Conservation (phyloP, 2,797 vertebrate species). For the Bucorvus abyssinicus region DNA sequence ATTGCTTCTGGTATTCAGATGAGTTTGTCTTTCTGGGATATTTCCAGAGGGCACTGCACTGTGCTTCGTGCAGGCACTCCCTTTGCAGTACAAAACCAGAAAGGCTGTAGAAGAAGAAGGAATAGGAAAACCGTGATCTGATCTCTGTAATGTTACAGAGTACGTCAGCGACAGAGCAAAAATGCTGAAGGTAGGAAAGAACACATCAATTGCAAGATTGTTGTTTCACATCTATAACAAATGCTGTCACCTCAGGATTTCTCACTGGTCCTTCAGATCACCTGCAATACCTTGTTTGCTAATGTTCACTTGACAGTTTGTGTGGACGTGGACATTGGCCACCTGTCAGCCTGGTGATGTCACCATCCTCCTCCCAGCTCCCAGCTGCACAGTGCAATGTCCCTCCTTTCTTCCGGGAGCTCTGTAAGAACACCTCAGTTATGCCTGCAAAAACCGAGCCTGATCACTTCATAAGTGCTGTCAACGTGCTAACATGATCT, state of each 20-base stretch:
- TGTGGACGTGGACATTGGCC: background rate
- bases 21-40: background rate
- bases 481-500: background rate
- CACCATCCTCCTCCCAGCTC: background rate
- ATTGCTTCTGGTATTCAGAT: background rate
- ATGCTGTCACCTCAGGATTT: background rate
- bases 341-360: background rate
- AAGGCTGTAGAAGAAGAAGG: background rate
- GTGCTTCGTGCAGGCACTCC: background rate
- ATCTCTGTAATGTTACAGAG: background rate
- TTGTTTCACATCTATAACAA: background rate
- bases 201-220: background rate
- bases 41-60: background rate
- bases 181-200: background rate
- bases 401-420: background rate
- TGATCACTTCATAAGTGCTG: background rate
- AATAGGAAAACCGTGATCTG: background rate
- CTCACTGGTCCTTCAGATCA: background rate
- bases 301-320: fast-evolving
- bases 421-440: background rate
- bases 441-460: background rate
- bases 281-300: background rate
- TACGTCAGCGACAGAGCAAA: background rate
- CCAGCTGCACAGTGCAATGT: background rate
- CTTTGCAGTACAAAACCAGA: background rate